Percentiles rank a stretch among this genome's conserved stretches.
phyloP scores from a whole-genome alignment of 2,113 vertebrate species.

The Leptosomus discolor region DNA sequence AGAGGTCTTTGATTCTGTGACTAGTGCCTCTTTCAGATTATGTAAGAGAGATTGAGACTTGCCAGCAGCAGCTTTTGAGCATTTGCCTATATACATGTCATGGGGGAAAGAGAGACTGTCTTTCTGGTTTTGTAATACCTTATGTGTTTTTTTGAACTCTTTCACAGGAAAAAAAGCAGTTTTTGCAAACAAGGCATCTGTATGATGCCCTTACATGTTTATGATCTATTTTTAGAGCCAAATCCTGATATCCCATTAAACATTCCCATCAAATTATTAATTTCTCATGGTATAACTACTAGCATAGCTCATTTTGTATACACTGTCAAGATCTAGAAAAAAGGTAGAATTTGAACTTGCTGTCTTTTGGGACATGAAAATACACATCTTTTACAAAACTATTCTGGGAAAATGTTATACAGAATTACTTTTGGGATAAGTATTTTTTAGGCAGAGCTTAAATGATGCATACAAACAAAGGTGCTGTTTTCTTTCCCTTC shows the following conservation, averaged over 20 bases:
- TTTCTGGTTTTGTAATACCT: background rate
- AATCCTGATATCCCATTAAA: background rate
- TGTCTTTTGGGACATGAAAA: background rate
- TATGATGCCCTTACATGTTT: background rate
- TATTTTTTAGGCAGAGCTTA: background rate
- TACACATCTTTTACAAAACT: background rate
- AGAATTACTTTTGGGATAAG: background rate
- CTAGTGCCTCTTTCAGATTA: background rate
- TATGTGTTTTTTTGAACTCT: background rate
- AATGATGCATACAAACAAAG: background rate
- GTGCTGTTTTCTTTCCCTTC: background rate
- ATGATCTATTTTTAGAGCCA: background rate
- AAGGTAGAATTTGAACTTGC: background rate
- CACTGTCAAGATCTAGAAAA: background rate
- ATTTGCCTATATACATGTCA: fast-evolving
- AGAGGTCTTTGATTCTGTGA: background rate
- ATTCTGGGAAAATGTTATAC: background rate
- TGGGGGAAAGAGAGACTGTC: background rate
- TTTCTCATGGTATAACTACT: background rate
- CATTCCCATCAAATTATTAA: background rate
- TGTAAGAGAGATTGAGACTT: background rate
- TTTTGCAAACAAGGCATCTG: background rate
- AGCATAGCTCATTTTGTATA: background rate
- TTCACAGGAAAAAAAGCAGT: background rate
- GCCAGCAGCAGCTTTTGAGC: background rate